phyloP scores from a whole-genome alignment of 2,113 vertebrate species.

The Cacatua alba region DNA sequence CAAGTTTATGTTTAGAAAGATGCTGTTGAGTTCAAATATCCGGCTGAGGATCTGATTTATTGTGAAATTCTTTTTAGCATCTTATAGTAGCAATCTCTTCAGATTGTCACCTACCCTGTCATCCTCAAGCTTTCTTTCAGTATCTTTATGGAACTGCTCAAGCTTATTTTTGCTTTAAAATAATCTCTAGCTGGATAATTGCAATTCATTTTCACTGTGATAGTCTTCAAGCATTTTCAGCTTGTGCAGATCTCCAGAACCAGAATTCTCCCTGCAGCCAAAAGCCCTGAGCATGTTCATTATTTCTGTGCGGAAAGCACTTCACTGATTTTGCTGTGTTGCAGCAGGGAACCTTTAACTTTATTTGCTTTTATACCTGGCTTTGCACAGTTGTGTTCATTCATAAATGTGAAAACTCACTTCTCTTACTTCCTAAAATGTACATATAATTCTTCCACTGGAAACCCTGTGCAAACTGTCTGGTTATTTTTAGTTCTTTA shows the following conservation, averaged over 20 bases:
- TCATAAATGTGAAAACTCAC: background rate
- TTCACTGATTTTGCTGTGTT: background rate
- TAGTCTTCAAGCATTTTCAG: background rate
- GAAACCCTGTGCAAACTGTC: background rate
- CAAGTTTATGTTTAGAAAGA: background rate
- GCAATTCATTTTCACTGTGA: background rate
- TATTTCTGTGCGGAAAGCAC: background rate
- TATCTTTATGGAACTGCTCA: background rate
- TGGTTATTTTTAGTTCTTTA: conserved; percentile 12
- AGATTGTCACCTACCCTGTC: background rate
- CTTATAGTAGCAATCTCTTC: background rate
- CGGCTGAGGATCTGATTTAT: background rate
- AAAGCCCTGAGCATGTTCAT: background rate
- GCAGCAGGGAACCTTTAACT: conserved; percentile 30
- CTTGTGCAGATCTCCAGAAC: conserved; percentile 16
- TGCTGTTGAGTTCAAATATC: background rate
- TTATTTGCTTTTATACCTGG: conserved; percentile 24
- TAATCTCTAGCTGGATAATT: background rate
- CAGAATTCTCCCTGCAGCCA: conserved; percentile 24
- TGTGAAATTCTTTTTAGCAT: background rate
- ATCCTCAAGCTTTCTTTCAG: background rate
- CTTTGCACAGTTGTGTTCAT: background rate
- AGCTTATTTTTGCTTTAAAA: conserved; percentile 2
- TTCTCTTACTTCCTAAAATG: background rate
- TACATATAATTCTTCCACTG: background rate